Percentiles rank a stretch among this genome's conserved stretches.
phyloP scores from a whole-genome alignment of 2,113 vertebrate genomes.

The Guaruba guarouba region DNA sequence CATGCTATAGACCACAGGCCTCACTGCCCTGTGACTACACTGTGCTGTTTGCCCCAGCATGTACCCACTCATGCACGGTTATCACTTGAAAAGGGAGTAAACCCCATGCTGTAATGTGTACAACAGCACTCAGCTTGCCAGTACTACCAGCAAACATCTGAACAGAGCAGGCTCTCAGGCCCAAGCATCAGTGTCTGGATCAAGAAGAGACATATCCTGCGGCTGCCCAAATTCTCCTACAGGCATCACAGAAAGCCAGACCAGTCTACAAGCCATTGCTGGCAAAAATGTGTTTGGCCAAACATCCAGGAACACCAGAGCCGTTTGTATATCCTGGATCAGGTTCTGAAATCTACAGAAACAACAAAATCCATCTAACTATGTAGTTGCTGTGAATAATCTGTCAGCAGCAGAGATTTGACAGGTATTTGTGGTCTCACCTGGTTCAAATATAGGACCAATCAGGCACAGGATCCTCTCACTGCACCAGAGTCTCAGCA shows the following conservation, averaged over 20 bases:
- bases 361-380: not conserved
- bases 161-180: not conserved
- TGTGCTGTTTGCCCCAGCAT: not conserved
- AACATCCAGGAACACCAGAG: not conserved
- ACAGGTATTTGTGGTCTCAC: not conserved
- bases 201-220: not conserved
- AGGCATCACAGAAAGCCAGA: not conserved
- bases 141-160: not conserved
- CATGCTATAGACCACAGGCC: accelerated
- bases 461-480: not conserved
- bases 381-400: not conserved
- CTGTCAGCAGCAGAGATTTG: not conserved
- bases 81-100: not conserved
- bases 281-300: not conserved
- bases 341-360: not conserved
- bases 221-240: not conserved
- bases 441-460: not conserved
- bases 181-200: not conserved
- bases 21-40: not conserved
- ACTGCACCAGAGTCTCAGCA: not conserved
- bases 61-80: not conserved
- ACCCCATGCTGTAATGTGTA: not conserved
- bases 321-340: not conserved
- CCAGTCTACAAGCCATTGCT: not conserved
- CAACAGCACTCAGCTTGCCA: not conserved